phyloP scores from a whole-genome alignment of 2,888 invertebrate species.

The Lepidonotus clava region DNA sequence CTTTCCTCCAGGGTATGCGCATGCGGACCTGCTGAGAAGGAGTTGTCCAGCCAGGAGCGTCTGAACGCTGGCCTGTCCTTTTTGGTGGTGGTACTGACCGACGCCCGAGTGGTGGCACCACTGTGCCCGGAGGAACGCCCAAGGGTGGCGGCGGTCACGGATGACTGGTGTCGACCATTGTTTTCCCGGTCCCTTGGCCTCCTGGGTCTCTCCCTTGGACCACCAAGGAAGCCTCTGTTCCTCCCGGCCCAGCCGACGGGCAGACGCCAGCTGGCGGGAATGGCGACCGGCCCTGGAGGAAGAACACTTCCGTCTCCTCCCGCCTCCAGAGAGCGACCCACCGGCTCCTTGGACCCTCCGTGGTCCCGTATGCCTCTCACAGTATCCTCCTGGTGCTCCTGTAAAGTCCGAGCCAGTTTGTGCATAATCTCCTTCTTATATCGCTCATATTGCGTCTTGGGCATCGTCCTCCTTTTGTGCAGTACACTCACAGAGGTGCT shows the following conservation, averaged over 20 bases:
- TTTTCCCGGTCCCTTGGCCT: too few species aligned
- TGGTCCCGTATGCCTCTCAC: background rate
- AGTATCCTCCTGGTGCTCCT: background rate
- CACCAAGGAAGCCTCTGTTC: background rate
- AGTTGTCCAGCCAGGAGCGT: constrained; percentile 2
- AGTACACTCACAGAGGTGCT: background rate
- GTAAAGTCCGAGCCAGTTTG: constrained; percentile 26
- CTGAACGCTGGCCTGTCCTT: background rate
- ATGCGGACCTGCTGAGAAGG: background rate
- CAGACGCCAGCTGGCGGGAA: constrained; percentile 10
- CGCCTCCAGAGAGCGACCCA: background rate
- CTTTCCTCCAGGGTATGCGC: too few species aligned
- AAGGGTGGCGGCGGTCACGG: background rate
- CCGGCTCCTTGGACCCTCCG: background rate
- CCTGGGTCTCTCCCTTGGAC: background rate
- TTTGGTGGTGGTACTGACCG: background rate
- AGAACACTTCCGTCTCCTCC: background rate
- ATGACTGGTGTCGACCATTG: background rate
- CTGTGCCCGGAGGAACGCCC: background rate
- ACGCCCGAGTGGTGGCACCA: background rate
- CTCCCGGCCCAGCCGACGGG: constrained; percentile 43
- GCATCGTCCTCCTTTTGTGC: background rate
- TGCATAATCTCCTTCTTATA: constrained; percentile 41
- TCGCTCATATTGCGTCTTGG: constrained; percentile 33
- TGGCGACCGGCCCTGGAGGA: background rate